phyloP scores from a whole-genome alignment of 2,888 invertebrate species.

The Monochamus alternatus region DNA sequence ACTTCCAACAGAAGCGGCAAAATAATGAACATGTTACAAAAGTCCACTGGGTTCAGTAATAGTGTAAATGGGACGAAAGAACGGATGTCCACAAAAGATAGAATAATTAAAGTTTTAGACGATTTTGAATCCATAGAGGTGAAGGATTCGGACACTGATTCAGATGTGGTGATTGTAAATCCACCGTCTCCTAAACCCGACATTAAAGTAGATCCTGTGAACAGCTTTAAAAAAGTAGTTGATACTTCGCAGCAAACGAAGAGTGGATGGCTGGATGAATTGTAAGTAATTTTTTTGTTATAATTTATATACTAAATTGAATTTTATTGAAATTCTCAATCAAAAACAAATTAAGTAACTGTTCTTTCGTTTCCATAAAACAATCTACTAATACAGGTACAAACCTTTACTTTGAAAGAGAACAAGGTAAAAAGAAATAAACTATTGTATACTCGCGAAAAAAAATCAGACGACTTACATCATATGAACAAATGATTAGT shows the following conservation, averaged over 20 bases:
- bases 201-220: constrained; percentile 68
- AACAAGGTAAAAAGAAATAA: too few species aligned
- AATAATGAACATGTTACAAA: constrained; percentile 52
- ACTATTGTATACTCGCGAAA: too few species aligned
- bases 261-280: constrained; percentile 73
- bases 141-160: constrained; percentile 68
- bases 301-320: neutral
- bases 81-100: constrained; percentile 61
- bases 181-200: constrained; percentile 68
- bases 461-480: too few species aligned
- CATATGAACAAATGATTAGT: too few species aligned
- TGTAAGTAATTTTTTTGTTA: constrained; percentile 64
- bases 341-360: too few species aligned
- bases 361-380: too few species aligned
- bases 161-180: constrained; percentile 64
- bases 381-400: too few species aligned
- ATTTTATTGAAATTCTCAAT: too few species aligned
- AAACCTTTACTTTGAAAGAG: too few species aligned
- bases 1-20: constrained; percentile 42
- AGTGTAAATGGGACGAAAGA: constrained; percentile 35
- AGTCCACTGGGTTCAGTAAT: constrained; percentile 25
- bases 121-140: constrained; percentile 61
- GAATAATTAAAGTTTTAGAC: constrained; percentile 59
- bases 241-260: constrained; percentile 72
- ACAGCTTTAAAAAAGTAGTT: constrained; percentile 75